Conservation (phyloP, 1,140 invertebrate species). For the Ladona fulva region DNA sequence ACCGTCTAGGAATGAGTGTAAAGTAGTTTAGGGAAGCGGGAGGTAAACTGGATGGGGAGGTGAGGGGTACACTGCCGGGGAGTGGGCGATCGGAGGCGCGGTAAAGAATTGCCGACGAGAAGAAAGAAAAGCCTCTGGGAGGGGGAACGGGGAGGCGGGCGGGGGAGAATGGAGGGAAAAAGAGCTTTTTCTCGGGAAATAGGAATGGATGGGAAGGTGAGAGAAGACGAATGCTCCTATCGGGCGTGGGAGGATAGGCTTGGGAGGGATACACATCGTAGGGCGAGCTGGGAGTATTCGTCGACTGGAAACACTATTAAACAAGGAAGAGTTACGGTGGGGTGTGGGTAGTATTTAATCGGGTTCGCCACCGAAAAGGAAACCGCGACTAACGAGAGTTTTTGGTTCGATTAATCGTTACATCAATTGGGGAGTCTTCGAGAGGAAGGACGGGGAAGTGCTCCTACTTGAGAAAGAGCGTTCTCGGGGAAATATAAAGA, state of each 20-base stretch:
- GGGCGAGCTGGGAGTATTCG: neutral
- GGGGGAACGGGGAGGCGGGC: neutral
- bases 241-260: neutral
- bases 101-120: neutral
- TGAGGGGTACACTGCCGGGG: neutral
- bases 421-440: neutral
- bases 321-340: neutral
- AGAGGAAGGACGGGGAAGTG: neutral
- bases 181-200: neutral
- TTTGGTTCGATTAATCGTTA: neutral
- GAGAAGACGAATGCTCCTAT: neutral
- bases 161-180: neutral
- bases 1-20: neutral
- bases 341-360: neutral
- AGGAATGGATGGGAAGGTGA: neutral
- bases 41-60: neutral
- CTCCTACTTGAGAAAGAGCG: too few species aligned
- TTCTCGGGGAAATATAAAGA: too few species aligned
- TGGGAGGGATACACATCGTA: neutral
- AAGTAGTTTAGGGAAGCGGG: neutral
- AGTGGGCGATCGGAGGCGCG: neutral
- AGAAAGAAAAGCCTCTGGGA: neutral
- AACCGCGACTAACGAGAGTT: neutral
- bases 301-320: constrained; percentile 4
- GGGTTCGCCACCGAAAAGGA: neutral